Base-by-base conservation (phyloP, 2,888 invertebrate genomes). In the Hydriomena furcata region DNA sequence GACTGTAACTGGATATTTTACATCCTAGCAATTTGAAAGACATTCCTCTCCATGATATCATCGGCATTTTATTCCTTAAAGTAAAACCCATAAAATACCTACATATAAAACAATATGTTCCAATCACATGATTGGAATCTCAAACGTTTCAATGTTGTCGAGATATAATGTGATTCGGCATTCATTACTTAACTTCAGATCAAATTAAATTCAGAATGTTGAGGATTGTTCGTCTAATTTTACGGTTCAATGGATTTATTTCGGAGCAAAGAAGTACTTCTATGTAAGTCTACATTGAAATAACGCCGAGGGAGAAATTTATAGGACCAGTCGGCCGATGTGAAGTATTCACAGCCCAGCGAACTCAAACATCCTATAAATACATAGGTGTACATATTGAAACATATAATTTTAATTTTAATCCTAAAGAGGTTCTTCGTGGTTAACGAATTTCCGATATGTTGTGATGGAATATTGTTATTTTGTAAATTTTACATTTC, bases 181-280 rank as follows among this genome's bases (percentile, higher is more conserved):
- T 81, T 82, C 79, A 82, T 84, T 81, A 79, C 74, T 80, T 78
- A 79, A 85, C 79, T 80, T 84, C 79, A 79, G 80, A 84, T 82
- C 76, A 81, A 85, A 83, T 81, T 82, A 75, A 73, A 81, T 82
- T 78, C 74, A 67, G 73, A 81, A 81, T 82, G 82, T 85, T 78
- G 77, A 79, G 80, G 77, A 79, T 79, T 77, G 76, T 79, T 82
- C 76, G 73, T 76, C 74, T 79, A 84, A 88, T 87, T 86, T 84
- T 69, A 79, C 72, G 81, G 75, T 65, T 84, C 79, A 85, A 83
- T 79, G 75, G 79, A 71, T 84, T 84, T 85, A 80, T 87, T 87
- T 86, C 76, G 78, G 76, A 58, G 78, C 74, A 80, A 81, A 85
- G 83, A 85, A 84, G 79, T 82, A 79, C 82, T 84, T 77, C 80